Base-by-base conservation (phyloP, 2,797 vertebrate genomes). In the Takifugu rubripes region DNA sequence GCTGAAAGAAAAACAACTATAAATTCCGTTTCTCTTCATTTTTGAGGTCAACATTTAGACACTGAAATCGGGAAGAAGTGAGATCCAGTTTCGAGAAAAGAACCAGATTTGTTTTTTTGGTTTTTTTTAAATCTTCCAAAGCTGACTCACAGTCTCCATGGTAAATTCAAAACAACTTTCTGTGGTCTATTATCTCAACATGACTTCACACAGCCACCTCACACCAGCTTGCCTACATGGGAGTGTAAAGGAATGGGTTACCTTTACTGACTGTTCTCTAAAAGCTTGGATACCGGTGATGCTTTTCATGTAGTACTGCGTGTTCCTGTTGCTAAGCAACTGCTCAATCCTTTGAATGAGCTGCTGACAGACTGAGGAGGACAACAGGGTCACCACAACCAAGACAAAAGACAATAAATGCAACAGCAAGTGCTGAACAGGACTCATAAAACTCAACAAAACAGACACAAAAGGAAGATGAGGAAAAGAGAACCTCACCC, bases 261-360 rank as follows among this genome's bases (percentile, higher is more conserved):
- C 97, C 95, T 93, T 92, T 45, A 95, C 58, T 0, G 96, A 94
- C 82, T 98, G 93, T 64, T 94, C 92, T 82, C 95, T 90, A 78
- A 96, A 96, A 78, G 86, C 90, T 86, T 84, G 91, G 83, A 99
- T 92, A 69, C 96, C 97, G 69, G 87, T 75, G 31, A 98, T 90
- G 79, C 92, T 94, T 89, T 98, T 99, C 89, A 93, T 93, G 87
- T 95, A 94, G 86, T 97, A 99, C 0, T 86, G 89, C 0, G 78
- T 85, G 74, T 88, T 92, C 63, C 93, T 96, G 72, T 92, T 93
- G 87, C 94, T 87, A 84, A 99, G 91, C 86, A 96, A 95, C 88
- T 96, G 94, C 71, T 96, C 90, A 46, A 98, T 93, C 72, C 91
- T 92, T 54, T 73, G 85, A 89, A 87, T 93, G 84, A 99, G 85